Base-by-base conservation (phyloP, 2,888 invertebrate species). In the Tachina fera region DNA sequence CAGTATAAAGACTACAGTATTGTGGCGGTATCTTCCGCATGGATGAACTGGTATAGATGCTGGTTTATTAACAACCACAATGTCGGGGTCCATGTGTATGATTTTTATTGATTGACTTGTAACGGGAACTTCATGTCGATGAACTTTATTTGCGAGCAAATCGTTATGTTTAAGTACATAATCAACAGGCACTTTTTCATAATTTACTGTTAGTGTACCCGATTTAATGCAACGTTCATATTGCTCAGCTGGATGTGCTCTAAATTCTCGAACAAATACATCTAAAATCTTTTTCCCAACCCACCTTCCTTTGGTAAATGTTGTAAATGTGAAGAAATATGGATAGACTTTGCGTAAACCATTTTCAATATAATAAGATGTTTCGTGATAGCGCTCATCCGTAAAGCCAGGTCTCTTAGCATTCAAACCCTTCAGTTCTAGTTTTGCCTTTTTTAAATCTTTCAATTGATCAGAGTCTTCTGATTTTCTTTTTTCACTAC, bases 1-100 rank as follows among this genome's bases (percentile, higher is more conserved):
- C 90, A 99, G 95, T 90, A 99, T 98, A 93, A 98, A 98, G 78
- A 98, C 97, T 87, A 99, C 97, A 9, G 98, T 98, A 93, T 99
- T 99, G 94, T 98, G 98, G 75, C 98, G 95, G 93, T 99, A 99
- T 91, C 99, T 95, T 86, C 99, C 99, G 93, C 99, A 99, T 3
- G 99, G 99, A 93, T 99, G 99, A 84, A 98, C 98, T 94, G 99
- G 99, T 95, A 99, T 98, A 94, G 99, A 99, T 94, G 98, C 97
- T 93, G 99, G 99, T 96, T 99, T 99, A 96, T 99, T 98, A 94
- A 99, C 97, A 94, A 99, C 99, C 94, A 99, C 96, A 95, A 99
- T 96, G 95, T 99, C 98, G 94, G 98, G 98, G 95, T 97, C 98
- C 95, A 98, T 97, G 95, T 97, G 97, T 93, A 99, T 96, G 94